These are phyloP conservation scores for Eilema depressum DNA, from an alignment of 2,888 invertebrate species.

Conservation along the genomic window DNA sequence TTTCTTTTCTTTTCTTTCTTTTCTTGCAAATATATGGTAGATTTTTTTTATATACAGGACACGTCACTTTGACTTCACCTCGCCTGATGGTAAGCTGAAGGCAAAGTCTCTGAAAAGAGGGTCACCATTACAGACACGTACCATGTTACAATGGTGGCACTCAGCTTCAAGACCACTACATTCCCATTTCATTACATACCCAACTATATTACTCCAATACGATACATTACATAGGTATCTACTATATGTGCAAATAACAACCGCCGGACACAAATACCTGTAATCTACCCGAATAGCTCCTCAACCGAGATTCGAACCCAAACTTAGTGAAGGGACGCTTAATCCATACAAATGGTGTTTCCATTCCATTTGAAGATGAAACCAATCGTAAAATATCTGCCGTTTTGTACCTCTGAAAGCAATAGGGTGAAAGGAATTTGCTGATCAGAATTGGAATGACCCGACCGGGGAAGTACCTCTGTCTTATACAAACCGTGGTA, in stretches of 20 bases:
- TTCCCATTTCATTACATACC: not conserved
- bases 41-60: too few relatives aligned
- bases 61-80: too few relatives aligned
- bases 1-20: too few relatives aligned
- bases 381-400: not conserved
- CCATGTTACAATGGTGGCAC: too few relatives aligned
- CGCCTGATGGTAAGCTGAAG: too few relatives aligned
- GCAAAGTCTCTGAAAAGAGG: too few relatives aligned
- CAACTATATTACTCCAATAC: too few relatives aligned
- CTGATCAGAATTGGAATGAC: not conserved
- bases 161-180: too few relatives aligned
- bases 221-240: not conserved
- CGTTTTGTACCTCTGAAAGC: not conserved
- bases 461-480: not conserved
- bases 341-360: constrained; percentile 24
- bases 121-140: too few relatives aligned
- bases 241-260: constrained; percentile 2
- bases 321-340: constrained; percentile 15
- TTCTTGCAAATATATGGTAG: too few relatives aligned
- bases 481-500: not conserved
- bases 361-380: not conserved
- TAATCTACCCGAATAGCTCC: constrained; percentile 23
- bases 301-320: constrained; percentile 12
- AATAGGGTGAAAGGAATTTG: not conserved
- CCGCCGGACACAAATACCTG: constrained; percentile 2